Conservation (phyloP, 2,113 vertebrate genomes). For the Macrotus californicus region DNA sequence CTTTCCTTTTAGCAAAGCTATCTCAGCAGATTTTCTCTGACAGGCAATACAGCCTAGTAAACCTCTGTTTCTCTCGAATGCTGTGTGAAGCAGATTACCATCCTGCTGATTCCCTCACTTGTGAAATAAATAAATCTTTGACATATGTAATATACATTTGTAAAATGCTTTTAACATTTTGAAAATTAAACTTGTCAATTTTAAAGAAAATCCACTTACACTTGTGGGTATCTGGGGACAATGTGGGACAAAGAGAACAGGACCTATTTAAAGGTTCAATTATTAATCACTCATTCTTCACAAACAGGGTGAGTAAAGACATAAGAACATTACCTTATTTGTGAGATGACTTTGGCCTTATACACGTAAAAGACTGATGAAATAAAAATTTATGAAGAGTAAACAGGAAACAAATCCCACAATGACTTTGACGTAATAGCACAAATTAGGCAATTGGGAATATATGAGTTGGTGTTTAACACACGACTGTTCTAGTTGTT, state of each 20-base stretch:
- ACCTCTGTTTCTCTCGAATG: neutral
- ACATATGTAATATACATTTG: neutral
- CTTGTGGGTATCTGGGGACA: neutral
- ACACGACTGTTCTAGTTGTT: neutral
- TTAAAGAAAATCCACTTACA: neutral
- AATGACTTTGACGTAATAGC: neutral
- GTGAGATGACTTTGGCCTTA: neutral
- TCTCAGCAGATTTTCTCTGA: neutral
- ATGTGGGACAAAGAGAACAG: neutral
- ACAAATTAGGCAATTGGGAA: neutral
- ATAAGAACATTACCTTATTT: neutral
- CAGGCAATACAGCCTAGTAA: neutral
- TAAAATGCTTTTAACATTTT: neutral
- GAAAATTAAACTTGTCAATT: neutral
- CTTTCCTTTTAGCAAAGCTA: neutral
- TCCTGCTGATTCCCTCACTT: neutral
- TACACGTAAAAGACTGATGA: neutral
- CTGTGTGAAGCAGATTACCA: neutral
- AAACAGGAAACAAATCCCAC: neutral
- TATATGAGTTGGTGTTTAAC: neutral
- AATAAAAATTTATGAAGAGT: neutral
- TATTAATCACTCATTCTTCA: neutral
- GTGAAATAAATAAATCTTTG: constrained; percentile 22
- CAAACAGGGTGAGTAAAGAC: neutral
- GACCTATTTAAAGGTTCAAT: neutral